Evolutionary conservation across 92 coral and sea anemone genomes (phyloP).

Genomic region (Meandrina meandrites): DNA sequence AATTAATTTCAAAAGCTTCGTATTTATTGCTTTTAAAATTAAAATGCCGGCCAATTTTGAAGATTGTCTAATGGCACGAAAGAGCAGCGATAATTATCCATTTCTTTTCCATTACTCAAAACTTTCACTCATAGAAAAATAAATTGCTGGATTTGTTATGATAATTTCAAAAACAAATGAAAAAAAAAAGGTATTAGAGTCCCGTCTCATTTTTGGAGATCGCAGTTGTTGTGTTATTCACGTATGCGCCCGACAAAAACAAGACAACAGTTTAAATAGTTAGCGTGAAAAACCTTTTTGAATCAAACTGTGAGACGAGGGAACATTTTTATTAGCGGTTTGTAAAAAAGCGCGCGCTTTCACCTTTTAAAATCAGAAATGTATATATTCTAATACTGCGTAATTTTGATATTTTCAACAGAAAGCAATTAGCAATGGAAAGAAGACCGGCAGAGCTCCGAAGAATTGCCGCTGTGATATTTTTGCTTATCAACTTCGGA

Average conservation of each 20-base stretch:
- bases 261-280: not conserved
- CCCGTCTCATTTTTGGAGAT: not conserved
- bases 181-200: not conserved
- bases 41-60: not conserved
- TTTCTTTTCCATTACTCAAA: not conserved
- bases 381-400: not conserved
- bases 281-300: not conserved
- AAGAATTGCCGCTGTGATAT: slow-evolving; percentile 37
- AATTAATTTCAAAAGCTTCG: not conserved
- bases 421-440: slow-evolving; percentile 42
- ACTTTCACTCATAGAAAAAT: not conserved
- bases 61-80: not conserved
- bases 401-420: not conserved
- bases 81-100: not conserved
- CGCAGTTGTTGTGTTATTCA: not conserved
- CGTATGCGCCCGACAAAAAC: not conserved
- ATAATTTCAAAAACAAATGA: not conserved
- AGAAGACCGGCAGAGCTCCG: slow-evolving; percentile 41
- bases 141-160: slow-evolving; percentile 5
- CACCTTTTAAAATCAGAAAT: not conserved
- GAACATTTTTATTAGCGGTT: not conserved
- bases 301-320: not conserved
- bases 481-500: slow-evolving; percentile 52
- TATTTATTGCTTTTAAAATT: slow-evolving; percentile 1
- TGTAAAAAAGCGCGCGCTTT: not conserved